phyloP scores from a whole-genome alignment of 2,113 vertebrate genomes.

The Pygathrix nemaeus region DNA sequence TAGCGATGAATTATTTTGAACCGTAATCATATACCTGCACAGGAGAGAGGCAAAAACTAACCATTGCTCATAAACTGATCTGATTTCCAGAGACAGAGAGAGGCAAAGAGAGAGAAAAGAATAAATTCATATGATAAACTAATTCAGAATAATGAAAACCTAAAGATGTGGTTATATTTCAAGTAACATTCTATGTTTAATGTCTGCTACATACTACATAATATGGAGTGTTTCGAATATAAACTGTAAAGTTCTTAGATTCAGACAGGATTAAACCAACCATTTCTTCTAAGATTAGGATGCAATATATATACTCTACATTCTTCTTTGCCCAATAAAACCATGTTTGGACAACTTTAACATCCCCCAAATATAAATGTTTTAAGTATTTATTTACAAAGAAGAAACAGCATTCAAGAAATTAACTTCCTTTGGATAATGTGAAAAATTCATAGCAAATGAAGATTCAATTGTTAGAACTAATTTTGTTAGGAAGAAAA shows the following conservation, averaged over 20 bases:
- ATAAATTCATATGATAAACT: constrained; percentile 81
- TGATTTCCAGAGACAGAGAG: constrained; percentile 66
- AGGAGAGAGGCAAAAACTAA: constrained; percentile 84
- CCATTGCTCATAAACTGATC: constrained; percentile 85
- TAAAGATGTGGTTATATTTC: constrained; percentile 81
- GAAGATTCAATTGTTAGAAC: constrained; percentile 76
- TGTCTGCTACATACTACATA: constrained; percentile 71
- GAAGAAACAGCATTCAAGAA: constrained; percentile 48
- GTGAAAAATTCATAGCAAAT: constrained; percentile 71
- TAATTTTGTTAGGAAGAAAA: constrained; percentile 80
- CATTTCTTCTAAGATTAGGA: constrained; percentile 73
- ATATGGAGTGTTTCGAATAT: constrained; percentile 72
- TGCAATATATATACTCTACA: neutral
- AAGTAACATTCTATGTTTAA: constrained; percentile 83
- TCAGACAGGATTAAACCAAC: constrained; percentile 77
- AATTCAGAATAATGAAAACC: constrained; percentile 82
- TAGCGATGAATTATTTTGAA: constrained; percentile 88
- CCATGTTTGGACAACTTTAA: constrained; percentile 31
- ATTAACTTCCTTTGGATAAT: constrained; percentile 80
- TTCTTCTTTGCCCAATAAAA: neutral
- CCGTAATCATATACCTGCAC: constrained; percentile 83
- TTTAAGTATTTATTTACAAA: constrained; percentile 45
- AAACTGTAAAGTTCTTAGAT: constrained; percentile 70
- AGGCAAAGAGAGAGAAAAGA: constrained; percentile 24
- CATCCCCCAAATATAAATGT: neutral